Conservation (phyloP, 2,888 invertebrate genomes). For the Xylophagus ater region DNA sequence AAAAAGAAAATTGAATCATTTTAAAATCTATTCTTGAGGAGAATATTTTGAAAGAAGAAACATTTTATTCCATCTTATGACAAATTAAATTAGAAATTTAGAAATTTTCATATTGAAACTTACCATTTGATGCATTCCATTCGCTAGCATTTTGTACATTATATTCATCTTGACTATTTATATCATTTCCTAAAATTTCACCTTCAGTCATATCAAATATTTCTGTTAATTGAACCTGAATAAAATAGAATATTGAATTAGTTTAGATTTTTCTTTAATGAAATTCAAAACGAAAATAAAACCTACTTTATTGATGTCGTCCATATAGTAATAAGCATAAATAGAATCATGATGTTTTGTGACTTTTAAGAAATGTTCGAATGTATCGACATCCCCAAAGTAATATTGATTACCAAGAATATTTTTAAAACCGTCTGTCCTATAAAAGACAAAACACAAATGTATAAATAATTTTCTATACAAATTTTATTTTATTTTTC, state of each 20-base stretch:
- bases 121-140: conserved; percentile 40
- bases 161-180: conserved; percentile 35
- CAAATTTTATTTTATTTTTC: not conserved
- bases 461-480: not conserved
- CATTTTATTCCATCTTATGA: no score
- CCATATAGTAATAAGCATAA: conserved; percentile 85
- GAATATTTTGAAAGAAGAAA: no score
- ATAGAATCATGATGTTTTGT: conserved; percentile 75
- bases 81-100: no score
- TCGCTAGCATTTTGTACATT: conserved; percentile 33
- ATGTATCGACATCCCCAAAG: conserved; percentile 45
- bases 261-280: not conserved
- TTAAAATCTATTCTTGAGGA: no score
- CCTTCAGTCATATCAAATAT: conserved; percentile 78
- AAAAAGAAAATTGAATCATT: no score
- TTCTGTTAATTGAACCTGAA: conserved; percentile 74
- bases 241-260: conserved; percentile 1
- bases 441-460: no score
- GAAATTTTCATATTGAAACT: conserved; percentile 10
- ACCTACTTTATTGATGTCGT: conserved; percentile 67
- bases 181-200: conserved; percentile 44
- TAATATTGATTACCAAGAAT: no score
- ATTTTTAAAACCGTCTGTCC: no score
- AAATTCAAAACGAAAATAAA: conserved; percentile 1
- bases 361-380: conserved; percentile 60